Evolutionary conservation across 92 coral and sea anemone species (phyloP).

Genomic region (Micromussa lordhowensis): DNA sequence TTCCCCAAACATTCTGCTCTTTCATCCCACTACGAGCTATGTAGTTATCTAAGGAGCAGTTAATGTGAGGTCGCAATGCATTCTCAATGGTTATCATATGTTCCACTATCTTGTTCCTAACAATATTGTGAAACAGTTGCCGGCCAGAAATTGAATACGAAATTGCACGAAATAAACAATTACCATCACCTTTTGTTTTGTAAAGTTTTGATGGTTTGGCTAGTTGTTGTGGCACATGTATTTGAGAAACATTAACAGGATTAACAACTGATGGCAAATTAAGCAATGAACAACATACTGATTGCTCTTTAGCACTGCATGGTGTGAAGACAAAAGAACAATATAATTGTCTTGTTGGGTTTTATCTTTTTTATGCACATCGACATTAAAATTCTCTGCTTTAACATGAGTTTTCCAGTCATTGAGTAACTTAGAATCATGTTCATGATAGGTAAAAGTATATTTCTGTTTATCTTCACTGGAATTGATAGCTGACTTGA

Average conservation of each 20-base stretch:
- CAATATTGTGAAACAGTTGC: background rate
- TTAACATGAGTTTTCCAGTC: background rate
- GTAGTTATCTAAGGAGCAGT: conserved; percentile 20
- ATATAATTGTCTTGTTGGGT: background rate
- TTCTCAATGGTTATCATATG: conserved; percentile 8
- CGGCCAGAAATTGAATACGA: no score
- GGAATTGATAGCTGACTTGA: conserved; percentile 17
- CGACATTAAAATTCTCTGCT: conserved; percentile 1
- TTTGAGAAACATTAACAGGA: no score
- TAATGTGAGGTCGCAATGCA: conserved; percentile 12
- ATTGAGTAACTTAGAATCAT: conserved; percentile 4
- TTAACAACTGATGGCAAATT: no score
- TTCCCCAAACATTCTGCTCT: conserved; percentile 71
- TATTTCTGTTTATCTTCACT: background rate
- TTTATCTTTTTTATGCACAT: conserved; percentile 15
- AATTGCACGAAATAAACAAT: no score
- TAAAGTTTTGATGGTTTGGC: no score
- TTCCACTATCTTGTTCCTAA: conserved; percentile 9
- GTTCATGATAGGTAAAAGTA: background rate
- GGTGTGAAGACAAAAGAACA: no score
- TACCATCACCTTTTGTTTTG: no score
- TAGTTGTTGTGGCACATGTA: no score
- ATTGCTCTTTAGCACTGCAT: no score
- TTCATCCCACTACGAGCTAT: conserved; percentile 60
- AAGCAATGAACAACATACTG: no score